Evolutionary conservation across 1,140 invertebrate genomes (phyloP).

Genomic region (Atta colombica): DNA sequence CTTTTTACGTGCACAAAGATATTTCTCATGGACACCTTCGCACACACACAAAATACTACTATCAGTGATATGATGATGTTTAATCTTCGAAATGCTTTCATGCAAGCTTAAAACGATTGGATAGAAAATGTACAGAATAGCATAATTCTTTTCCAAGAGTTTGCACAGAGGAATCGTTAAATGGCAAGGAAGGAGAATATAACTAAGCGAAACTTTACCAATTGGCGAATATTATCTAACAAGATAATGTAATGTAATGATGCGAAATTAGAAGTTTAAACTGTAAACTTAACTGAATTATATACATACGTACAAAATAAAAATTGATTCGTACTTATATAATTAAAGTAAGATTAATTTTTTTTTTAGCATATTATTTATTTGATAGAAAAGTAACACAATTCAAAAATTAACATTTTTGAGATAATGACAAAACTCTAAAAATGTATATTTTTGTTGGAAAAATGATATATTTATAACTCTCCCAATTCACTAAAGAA

Average conservation of each 20-base stretch:
- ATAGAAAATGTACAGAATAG: conserved; percentile 13
- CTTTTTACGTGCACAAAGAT: conserved; percentile 25
- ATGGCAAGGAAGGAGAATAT: conserved; percentile 1
- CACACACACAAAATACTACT: background rate
- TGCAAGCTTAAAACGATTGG: conserved; percentile 32
- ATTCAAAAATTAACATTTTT: too few relatives aligned
- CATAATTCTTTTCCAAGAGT: background rate
- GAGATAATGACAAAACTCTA: too few relatives aligned
- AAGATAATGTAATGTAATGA: background rate
- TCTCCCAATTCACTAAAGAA: too few relatives aligned
- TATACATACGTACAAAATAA: background rate
- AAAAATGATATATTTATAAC: too few relatives aligned
- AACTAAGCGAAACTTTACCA: conserved; percentile 5
- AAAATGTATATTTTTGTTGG: too few relatives aligned
- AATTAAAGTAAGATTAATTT: background rate
- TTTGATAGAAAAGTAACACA: too few relatives aligned
- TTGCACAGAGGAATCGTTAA: conserved; percentile 6
- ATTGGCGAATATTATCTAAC: conserved; percentile 9
- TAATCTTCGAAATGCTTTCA: background rate
- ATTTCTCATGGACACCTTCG: background rate
- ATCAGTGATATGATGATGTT: background rate
- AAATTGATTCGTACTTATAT: background rate
- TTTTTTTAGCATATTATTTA: background rate
- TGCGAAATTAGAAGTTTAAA: conserved; percentile 5
- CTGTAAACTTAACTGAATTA: background rate